These are phyloP conservation scores for Sphaerodactylus townsendi DNA, from an alignment of 2,113 vertebrate species.

Conservation along the genomic window DNA sequence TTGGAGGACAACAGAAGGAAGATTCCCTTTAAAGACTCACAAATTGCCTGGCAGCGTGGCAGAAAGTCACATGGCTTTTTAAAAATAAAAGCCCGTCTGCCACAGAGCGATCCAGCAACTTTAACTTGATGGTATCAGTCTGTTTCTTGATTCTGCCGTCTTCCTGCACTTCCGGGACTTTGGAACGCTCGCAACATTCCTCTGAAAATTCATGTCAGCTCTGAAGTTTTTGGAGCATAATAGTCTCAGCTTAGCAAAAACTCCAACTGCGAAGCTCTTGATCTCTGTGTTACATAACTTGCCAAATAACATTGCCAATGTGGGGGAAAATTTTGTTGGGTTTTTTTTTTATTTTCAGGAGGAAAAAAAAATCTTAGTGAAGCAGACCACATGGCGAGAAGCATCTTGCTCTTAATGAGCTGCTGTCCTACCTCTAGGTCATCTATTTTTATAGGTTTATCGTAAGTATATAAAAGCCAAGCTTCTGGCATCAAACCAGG, in stretches of 20 bases:
- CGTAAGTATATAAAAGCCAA: neutral
- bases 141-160: neutral
- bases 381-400: neutral
- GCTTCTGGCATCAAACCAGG: neutral
- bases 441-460: constrained; percentile 16
- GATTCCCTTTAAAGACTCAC: neutral
- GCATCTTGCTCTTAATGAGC: neutral
- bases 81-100: neutral
- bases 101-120: neutral
- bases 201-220: neutral
- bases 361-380: neutral
- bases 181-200: neutral
- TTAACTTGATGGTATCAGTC: neutral
- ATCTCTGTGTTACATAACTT: neutral
- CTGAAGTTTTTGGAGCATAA: neutral
- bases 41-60: neutral
- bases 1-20: neutral
- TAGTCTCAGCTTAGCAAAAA: neutral
- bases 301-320: neutral
- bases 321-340: neutral
- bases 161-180: neutral
- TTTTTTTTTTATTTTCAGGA: neutral
- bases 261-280: rapidly evolving
- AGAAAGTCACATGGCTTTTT: neutral
- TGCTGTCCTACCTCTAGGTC: neutral